Percentiles rank a stretch among this genome's conserved stretches.
phyloP scores from a whole-genome alignment of 2,888 invertebrate genomes.

The Pheosia tremula region DNA sequence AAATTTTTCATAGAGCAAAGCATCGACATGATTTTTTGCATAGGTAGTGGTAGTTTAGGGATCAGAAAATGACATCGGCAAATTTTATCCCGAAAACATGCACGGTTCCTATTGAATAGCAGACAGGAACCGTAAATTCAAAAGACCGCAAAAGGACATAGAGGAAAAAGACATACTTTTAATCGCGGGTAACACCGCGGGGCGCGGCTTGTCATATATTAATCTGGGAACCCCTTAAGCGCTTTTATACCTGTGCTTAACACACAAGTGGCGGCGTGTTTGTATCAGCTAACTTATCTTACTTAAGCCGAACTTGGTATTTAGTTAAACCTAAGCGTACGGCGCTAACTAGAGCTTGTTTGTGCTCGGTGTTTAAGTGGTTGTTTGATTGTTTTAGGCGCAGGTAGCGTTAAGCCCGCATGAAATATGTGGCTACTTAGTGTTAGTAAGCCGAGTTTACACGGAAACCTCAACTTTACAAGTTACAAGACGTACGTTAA shows the following conservation, averaged over 20 bases:
- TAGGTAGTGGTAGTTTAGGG: no score
- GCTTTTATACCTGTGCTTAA: slow-evolving; percentile 22
- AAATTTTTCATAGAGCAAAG: no score
- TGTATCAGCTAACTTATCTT: slow-evolving; percentile 69
- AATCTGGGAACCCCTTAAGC: neutral
- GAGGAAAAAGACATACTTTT: no score
- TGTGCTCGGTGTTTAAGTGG: slow-evolving; percentile 60
- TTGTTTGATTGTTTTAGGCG: slow-evolving; percentile 81
- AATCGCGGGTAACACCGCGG: no score
- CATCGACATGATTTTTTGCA: no score
- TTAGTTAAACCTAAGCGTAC: slow-evolving; percentile 75
- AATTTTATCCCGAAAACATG: no score
- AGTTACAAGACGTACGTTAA: slow-evolving; percentile 52
- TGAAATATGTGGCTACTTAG: slow-evolving; percentile 81
- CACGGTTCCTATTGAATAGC: no score
- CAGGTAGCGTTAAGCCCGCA: slow-evolving; percentile 72
- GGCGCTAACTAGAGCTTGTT: slow-evolving; percentile 59
- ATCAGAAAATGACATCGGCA: no score
- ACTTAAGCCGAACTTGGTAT: slow-evolving; percentile 77
- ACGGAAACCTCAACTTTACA: slow-evolving; percentile 70
- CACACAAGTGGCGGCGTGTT: slow-evolving; percentile 21
- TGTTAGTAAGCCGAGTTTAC: slow-evolving; percentile 76
- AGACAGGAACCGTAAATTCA: no score
- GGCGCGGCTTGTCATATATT: no score
- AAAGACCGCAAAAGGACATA: no score